A percentile compares a stretch with the other conserved stretches of the same genome.
Evolutionary conservation across 2,888 invertebrate species (phyloP).

Genomic region (Agrotis ipsilon): DNA sequence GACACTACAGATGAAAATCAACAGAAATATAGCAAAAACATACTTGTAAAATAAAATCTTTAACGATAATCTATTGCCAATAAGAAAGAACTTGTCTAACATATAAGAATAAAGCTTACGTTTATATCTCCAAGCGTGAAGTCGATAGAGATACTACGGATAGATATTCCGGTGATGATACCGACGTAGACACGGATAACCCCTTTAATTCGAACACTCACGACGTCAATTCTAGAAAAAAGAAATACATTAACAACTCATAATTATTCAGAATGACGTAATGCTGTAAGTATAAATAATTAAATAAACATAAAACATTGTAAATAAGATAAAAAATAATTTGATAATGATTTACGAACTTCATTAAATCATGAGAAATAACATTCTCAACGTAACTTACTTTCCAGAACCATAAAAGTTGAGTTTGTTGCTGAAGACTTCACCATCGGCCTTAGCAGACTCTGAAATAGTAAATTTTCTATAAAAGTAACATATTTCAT

Average conservation of each 20-base stretch:
- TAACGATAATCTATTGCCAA: background rate
- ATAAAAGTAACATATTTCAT: too few species aligned
- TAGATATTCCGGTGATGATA: constrained; percentile 74
- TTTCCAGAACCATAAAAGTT: constrained; percentile 48
- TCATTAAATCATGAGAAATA: background rate
- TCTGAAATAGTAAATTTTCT: constrained; percentile 42
- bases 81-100: too few species aligned
- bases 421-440: constrained; percentile 50
- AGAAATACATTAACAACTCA: background rate
- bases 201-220: constrained; percentile 68
- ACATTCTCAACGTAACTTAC: constrained; percentile 43
- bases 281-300: background rate
- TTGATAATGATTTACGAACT: background rate
- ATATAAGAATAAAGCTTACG: constrained; percentile 61
- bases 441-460: constrained; percentile 34
- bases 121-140: constrained; percentile 72
- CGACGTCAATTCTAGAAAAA: constrained; percentile 69
- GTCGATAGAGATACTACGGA: constrained; percentile 70
- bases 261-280: background rate
- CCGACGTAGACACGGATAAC: constrained; percentile 70
- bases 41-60: background rate
- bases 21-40: background rate
- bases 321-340: background rate
- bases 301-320: background rate
- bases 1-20: background rate